Evolutionary conservation across 2,797 vertebrate genomes (phyloP), one percentile per base, ranked within the genome.

Genomic region (Crenichthys baileyi): DNA sequence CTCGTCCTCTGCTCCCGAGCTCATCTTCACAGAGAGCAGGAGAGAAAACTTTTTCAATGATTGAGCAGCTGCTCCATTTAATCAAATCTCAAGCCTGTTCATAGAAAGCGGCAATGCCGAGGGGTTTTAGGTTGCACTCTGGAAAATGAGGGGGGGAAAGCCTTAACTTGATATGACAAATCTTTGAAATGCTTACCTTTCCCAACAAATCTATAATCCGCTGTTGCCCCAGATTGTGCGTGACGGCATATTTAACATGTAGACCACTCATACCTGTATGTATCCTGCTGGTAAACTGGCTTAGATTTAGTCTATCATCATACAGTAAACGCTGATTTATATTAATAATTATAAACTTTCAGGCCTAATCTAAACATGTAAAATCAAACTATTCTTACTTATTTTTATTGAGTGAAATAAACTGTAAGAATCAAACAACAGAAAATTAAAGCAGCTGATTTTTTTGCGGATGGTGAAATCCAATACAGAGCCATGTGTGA

Each of bases 131-230:
- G 83, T 81, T 74, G 86, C 85, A 82, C 87, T 83, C 87, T 84
- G 87, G 63, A 90, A 90, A 90, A 91, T 81, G 76, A 87, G 46
- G 61, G 44, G 46, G 60, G 31, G 73, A 78, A 71, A 73, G 20
- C 67, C 77, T 76, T 46, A 83, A 90, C 77, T 85, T 85, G 85
- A 90, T 87, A 80, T 85, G 84, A 90, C 88, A 92, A 91, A 88
- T 92, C 90, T 93, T 90, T 89, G 78, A 92, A 90, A 90, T 87
- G 88, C 88, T 91, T 89, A 92, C 90, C 90, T 92, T 92, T 89
- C 77, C 86, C 78, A 74, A 87, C 88, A 91, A 88, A 91, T 84
- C 88, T 89, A 46, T 92, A 93, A 91, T 93, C 88, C 89, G 84
- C 80, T 78, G 77, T 78, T 92, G 91, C 72, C 88, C 89, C 86